Evolutionary conservation across 2,797 vertebrate species (phyloP).

Genomic region (Alcedo quadribrachys): DNA sequence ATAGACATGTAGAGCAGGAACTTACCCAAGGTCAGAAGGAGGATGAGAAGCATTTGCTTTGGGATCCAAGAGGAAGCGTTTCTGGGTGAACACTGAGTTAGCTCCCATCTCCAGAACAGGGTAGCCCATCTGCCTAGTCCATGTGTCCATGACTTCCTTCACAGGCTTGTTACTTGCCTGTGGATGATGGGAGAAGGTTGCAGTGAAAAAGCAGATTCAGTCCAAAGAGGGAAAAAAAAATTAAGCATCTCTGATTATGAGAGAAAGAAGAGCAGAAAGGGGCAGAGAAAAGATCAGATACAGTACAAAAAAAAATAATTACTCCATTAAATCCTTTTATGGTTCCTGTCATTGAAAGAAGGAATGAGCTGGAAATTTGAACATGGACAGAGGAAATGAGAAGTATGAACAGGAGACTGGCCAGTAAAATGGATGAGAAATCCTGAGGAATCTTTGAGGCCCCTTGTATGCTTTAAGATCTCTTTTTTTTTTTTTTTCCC

Average conservation of each 20-base stretch:
- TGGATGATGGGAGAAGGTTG: background rate
- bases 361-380: background rate
- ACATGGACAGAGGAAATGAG: background rate
- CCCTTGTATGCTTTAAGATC: background rate
- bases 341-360: background rate
- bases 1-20: background rate
- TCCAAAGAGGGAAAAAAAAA: background rate
- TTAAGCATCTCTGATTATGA: background rate
- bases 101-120: constrained; percentile 82
- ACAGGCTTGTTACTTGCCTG: constrained; percentile 87
- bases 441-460: background rate
- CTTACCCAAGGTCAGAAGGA: constrained; percentile 75
- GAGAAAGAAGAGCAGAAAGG: background rate
- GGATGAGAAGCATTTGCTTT: constrained; percentile 79
- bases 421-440: background rate
- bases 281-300: background rate
- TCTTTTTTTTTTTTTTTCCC: background rate
- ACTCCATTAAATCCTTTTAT: background rate
- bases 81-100: constrained; percentile 77
- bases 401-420: background rate
- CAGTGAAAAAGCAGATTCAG: background rate
- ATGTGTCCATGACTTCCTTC: constrained; percentile 92
- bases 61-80: constrained; percentile 90
- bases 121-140: constrained; percentile 97
- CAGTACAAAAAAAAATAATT: background rate